Evolutionary conservation across 2,113 vertebrate species (phyloP).

Genomic region (Ammodytes dubius): DNA sequence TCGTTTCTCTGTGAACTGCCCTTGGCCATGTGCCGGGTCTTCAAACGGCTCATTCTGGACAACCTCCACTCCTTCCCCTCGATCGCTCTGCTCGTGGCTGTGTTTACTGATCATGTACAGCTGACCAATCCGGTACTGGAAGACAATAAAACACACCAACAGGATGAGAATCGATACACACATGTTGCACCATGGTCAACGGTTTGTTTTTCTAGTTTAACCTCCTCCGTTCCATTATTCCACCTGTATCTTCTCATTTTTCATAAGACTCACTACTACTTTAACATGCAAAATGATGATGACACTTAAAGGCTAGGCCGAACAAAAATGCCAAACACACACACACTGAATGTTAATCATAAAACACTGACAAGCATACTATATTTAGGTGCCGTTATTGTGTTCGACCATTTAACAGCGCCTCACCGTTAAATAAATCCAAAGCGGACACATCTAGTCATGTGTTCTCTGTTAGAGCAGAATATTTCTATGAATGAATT

Average conservation of each 20-base stretch:
- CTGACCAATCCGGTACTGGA: conserved; percentile 95
- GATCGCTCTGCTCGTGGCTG: conserved; percentile 96
- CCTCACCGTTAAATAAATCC: not conserved
- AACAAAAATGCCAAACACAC: not conserved
- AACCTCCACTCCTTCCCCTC: conserved; percentile 97
- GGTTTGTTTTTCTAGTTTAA: not conserved
- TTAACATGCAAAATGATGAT: not conserved
- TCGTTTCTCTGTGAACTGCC: conserved; percentile 96
- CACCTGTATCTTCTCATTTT: not conserved
- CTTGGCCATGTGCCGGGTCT: conserved; percentile 92
- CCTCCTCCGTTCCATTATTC: not conserved
- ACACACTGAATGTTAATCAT: not conserved
- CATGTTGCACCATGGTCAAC: not conserved
- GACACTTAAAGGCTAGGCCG: not conserved
- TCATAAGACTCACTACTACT: not conserved
- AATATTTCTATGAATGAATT: not conserved
- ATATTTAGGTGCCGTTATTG: not conserved
- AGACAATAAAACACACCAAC: conserved; percentile 87
- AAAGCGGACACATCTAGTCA: not conserved
- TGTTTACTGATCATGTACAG: conserved; percentile 99
- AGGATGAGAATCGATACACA: conserved; percentile 73
- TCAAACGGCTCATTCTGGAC: conserved; percentile 96
- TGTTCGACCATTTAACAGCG: not conserved
- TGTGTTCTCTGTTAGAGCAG: not conserved
- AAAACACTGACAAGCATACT: not conserved